Base-by-base conservation (phyloP, 2,888 invertebrate species). In the Eupithecia abbreviata region DNA sequence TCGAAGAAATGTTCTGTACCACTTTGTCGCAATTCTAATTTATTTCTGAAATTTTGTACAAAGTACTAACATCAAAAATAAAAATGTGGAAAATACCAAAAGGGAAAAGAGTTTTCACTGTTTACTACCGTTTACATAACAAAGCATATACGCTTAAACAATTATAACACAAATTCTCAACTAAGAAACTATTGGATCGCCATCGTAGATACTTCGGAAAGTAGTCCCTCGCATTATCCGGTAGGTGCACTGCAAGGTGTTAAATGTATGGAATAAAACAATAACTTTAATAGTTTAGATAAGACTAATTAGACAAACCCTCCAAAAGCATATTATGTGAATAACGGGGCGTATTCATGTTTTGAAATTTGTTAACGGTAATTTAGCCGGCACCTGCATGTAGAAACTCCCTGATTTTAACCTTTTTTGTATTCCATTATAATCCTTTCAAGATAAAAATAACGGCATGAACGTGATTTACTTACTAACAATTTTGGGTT, bases 401-500 rank as follows among this genome's bases (percentile, higher is more conserved):
- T 10, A 9, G 3, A 58, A 42, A n/a, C 42, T 13, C 5, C 4
- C 13, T 15, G 43, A 1, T 13, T 43, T 43, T 43, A 43, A 15
- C 5, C 2, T 7, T 15, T 67, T 67, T 67, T 68, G 15, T 45
- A 68, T 43, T n/a, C 10, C 45, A n/a, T 68, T 68, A 45, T 45
- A 45, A 68, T 45, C 67, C 45, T 68, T 45, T 68, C 67, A 7
- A 9, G n/a, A 67, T 42, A 67, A 67, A 67, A n/a, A 68, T 68
- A 68, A 67, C 45, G 67, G 42, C 43, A n/a, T 43, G 43, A n/a
- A 68, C 67, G 67, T 68, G 67, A 68, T 68, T 68, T 45, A 43
- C 43, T 43, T 68, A n/a, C 67, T 3, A 43, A 68, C 42, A 45
- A n/a, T 10, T n/a, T 9, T 68, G 9, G 45, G 10, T 2, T 68